Conservation (phyloP, 2,888 invertebrate species). For the Yponomeuta evonymella region DNA sequence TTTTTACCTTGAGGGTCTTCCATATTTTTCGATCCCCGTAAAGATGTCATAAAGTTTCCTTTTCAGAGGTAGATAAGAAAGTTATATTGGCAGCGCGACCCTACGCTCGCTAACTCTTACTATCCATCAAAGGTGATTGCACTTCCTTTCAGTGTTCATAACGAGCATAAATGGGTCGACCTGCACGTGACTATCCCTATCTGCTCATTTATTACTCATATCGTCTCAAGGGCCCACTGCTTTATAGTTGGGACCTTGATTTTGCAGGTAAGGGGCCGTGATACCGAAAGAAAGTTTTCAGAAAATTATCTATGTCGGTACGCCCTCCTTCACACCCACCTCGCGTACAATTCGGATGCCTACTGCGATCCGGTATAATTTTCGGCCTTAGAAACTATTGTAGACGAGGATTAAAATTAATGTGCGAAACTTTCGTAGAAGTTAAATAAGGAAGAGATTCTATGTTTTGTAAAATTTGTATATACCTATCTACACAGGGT, state of each 20-base stretch:
- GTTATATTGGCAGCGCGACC: slow-evolving; percentile 59
- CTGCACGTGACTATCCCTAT: slow-evolving; percentile 61
- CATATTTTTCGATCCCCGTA: slow-evolving; percentile 65
- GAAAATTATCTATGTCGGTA: neutral
- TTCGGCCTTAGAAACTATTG: neutral
- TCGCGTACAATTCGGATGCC: neutral
- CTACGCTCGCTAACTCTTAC: slow-evolving; percentile 57
- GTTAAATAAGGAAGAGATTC: neutral
- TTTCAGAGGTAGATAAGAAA: slow-evolving; percentile 61
- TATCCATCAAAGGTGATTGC: slow-evolving; percentile 68
- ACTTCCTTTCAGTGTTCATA: slow-evolving; percentile 57
- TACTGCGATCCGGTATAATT: neutral
- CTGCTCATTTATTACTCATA: slow-evolving; percentile 47
- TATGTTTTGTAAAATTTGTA: too few species aligned
- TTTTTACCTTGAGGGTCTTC: slow-evolving; percentile 23
- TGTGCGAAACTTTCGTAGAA: neutral
- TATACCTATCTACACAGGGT: too few species aligned
- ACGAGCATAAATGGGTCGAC: slow-evolving; percentile 60
- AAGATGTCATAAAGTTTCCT: slow-evolving; percentile 67
- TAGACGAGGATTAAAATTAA: neutral
- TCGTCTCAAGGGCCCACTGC: slow-evolving; percentile 10
- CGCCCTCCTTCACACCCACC: neutral
- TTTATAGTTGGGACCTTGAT: slow-evolving; percentile 13
- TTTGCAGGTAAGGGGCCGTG: slow-evolving; percentile 10
- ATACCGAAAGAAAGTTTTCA: neutral